phyloP scores from a whole-genome alignment of 2,113 vertebrate species.

The Vimba vimba region DNA sequence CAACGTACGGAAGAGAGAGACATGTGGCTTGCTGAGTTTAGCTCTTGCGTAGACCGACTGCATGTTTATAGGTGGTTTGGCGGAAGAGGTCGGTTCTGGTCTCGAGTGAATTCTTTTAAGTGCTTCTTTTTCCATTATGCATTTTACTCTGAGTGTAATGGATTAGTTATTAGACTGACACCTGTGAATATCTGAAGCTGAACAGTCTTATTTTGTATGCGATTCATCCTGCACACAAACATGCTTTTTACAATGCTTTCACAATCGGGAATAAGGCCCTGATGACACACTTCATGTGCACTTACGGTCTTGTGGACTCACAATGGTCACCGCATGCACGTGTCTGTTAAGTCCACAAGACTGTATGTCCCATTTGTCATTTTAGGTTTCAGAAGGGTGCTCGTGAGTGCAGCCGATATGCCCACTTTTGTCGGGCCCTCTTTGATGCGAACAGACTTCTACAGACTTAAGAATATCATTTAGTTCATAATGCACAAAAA shows the following conservation, averaged over 20 bases:
- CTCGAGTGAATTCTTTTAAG: conserved; percentile 27
- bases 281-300: no score
- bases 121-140: conserved; percentile 13
- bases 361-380: no score
- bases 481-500: neutral
- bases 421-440: no score
- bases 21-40: neutral
- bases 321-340: no score
- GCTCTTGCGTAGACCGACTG: neutral
- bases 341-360: no score
- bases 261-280: neutral
- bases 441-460: no score
- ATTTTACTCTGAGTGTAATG: conserved; percentile 10
- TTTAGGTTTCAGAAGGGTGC: no score
- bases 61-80: neutral
- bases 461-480: neutral
- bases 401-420: no score
- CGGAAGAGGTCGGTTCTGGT: neutral
- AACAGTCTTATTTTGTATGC: neutral
- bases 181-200: conserved; percentile 3
- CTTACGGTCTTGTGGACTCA: no score
- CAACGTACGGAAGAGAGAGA: neutral
- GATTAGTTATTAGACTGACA: conserved; percentile 30
- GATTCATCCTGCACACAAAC: neutral
- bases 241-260: neutral